Evolutionary conservation across 2,797 vertebrate species (phyloP), one percentile per base, ranked within the genome.

Genomic region (Lagorchestes hirsutus): DNA sequence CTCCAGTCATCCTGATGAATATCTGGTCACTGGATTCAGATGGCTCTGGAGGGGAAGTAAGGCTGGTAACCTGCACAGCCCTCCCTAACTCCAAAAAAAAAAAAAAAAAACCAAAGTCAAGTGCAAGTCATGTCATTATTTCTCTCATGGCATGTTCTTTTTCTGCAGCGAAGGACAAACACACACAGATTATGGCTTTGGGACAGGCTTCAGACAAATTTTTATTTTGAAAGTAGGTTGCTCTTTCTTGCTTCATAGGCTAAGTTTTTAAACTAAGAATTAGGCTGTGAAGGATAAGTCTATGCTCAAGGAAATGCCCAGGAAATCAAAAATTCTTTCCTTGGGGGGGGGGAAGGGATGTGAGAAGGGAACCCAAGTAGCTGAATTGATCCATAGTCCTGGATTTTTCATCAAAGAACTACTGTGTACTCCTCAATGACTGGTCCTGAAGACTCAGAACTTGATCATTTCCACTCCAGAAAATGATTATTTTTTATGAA

Each of bases 401-500:
- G 12, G 34, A 40, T n/a, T 55, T 40, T 91, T 34, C 34, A 40
- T 27, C 27, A 40, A 9, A 40, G 90, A 95, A 93, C 58, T 90
- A 34, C 46, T 90, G 62, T n/a, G 90, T 46, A n/a, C 31, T 62
- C 40, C 24, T 57, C 90, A 55, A 34, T 93, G 55, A 58, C 50
- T 40, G 13, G 93, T 6, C 74, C 40, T 27, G 40, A 29, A 90
- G 90, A 93, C 94, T 96, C 90, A 91, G 82, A 58, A 91, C 95
- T 91, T 96, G 94, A 95, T 96, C 92, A 92, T 24, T 93, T 92
- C 92, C 96, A 57, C 90, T 67, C 13, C 62, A 94, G 82, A 56
- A 82, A 67, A 59, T 56, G 91, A 96, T 93, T 74, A 90, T 96
- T 54, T 54, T 46, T 87, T 95, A 91, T 92, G 96, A 96, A 97